Percentiles rank a stretch among this genome's conserved stretches.
Conservation (phyloP, 2,113 vertebrate species). For the Melanotaenia duboulayi region DNA sequence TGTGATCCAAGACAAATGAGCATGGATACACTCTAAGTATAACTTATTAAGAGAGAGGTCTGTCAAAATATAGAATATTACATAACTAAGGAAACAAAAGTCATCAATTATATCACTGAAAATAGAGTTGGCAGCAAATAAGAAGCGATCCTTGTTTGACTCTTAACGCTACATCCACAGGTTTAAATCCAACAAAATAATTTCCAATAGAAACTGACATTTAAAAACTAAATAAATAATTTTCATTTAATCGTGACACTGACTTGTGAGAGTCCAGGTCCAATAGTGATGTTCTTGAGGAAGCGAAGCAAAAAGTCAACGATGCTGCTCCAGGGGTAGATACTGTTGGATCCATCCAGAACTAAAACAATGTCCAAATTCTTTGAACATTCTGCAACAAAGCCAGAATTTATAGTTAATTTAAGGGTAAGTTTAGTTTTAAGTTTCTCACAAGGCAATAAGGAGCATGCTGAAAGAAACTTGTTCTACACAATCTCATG, state of each 20-base stretch:
- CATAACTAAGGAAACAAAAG: constrained; percentile 10
- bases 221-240: not conserved
- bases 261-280: constrained; percentile 91
- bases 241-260: constrained; percentile 14
- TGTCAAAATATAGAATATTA: constrained; percentile 20
- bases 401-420: constrained; percentile 1
- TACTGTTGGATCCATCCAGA: constrained; percentile 96
- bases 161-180: not conserved
- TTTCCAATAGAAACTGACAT: not conserved
- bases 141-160: not conserved
- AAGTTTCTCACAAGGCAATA: not conserved
- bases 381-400: constrained; percentile 88
- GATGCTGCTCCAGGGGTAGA: constrained; percentile 93
- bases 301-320: constrained; percentile 87
- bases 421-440: not conserved
- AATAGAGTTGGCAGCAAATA: not conserved
- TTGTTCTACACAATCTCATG: not conserved
- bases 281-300: constrained; percentile 87
- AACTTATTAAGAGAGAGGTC: constrained; percentile 25
- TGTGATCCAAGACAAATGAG: constrained; percentile 26
- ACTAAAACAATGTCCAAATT: constrained; percentile 94
- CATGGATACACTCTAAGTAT: constrained; percentile 49
- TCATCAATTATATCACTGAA: constrained; percentile 13
- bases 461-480: not conserved
- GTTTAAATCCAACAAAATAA: not conserved